Base-by-base conservation (phyloP, 2,888 invertebrate species). In the Drosophila nigritarsus region DNA sequence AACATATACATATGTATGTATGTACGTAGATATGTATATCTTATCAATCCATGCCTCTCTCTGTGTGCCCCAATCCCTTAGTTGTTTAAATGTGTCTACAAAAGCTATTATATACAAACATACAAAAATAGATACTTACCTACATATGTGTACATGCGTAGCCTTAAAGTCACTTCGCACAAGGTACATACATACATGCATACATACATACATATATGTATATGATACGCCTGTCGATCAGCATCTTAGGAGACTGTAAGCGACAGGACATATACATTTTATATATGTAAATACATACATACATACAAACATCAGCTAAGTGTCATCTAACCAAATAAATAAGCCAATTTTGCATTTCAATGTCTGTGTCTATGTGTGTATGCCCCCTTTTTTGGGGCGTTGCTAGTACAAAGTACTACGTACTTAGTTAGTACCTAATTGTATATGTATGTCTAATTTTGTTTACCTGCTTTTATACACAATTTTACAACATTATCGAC, bases 41-140 rank as follows among this genome's bases (percentile, higher is more conserved):
- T 30, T 51, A 65, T n/a, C 48, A 32, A 36, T 63, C 38, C 48
- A 49, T 63, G 45, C 30, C 63, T 67, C 42, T 68, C 51, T 50
- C 63, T 66, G 40, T 68, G 56, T 63, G 56, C 56, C 71, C 36
- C 42, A 64, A 51, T 53, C n/a, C 18, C 61, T 50, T 42, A 62
- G 36, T 63, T 68, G 42, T 68, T 59, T 9, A 49, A 69, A 60
- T 74, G 73, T 74, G 54, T 42, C 56, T 58, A 56, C 62, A 36
- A 68, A 65, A 49, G 45, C 70, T 56, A 51, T 51, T 42, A 67
- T 40, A 45, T 45, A 45, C 15, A 15, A 24, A 62, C 50, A 71
- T 45, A 49, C 58, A 58, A 55, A 45, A 48, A 62, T 68, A 74
- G 59, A 38, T 45, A 42, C 32, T 48, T 36, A 58, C 48, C 6